Percentiles rank a stretch among this genome's conserved stretches.
Conservation (phyloP, 2,113 vertebrate genomes). For the Heliornis fulica region DNA sequence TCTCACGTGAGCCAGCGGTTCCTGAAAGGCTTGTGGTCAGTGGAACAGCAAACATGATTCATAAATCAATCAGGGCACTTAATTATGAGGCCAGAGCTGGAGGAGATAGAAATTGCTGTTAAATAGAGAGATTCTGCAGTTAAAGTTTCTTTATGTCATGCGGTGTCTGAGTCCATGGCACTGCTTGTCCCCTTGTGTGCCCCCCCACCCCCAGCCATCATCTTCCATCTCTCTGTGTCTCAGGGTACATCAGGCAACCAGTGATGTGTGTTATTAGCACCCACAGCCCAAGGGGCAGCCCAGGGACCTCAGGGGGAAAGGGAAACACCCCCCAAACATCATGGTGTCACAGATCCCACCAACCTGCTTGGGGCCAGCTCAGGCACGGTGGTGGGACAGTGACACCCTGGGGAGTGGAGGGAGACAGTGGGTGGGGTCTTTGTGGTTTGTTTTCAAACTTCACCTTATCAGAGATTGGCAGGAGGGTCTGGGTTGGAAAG, state of each 20-base stretch:
- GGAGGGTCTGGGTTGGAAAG: background rate
- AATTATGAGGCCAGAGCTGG: rapidly evolving
- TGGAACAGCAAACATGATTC: background rate
- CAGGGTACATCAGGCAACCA: no score
- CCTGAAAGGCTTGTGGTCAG: background rate
- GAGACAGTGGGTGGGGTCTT: background rate
- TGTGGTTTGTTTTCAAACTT: background rate
- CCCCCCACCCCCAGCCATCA: no score
- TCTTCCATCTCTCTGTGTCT: no score
- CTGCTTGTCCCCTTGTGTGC: no score
- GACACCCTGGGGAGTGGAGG: no score
- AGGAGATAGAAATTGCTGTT: rapidly evolving
- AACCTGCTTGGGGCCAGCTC: no score
- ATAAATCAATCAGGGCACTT: background rate
- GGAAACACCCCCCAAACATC: no score
- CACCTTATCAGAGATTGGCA: background rate
- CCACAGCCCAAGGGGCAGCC: background rate
- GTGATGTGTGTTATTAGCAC: rapidly evolving
- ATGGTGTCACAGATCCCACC: background rate
- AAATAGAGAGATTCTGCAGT: background rate
- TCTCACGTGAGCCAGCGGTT: rapidly evolving
- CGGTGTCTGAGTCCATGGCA: background rate
- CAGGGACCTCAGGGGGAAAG: background rate
- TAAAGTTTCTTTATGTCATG: background rate
- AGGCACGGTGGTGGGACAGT: no score